Conservation (phyloP, 2,888 invertebrate genomes). For the Pyrgus malvae region DNA sequence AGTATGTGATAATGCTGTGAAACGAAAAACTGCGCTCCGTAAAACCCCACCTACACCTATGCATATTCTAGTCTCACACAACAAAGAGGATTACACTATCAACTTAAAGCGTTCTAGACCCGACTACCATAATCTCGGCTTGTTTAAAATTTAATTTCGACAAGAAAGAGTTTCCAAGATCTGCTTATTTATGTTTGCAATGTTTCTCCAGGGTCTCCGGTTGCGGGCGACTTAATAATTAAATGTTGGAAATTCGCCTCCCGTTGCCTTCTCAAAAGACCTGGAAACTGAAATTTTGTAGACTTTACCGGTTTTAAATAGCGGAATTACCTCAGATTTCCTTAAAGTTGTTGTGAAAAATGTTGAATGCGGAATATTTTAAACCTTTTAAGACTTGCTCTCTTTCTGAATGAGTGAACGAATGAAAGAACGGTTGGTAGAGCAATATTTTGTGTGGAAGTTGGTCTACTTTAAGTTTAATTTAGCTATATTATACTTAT, state of each 20-base stretch:
- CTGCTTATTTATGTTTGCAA: conserved; percentile 37
- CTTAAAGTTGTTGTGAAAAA: conserved; percentile 15
- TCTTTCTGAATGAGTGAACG: background rate
- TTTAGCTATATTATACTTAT: too few species aligned
- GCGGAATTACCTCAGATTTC: conserved; percentile 24
- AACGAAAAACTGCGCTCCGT: background rate
- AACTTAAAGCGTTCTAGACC: conserved; percentile 12
- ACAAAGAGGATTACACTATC: conserved; percentile 13
- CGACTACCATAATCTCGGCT: conserved; percentile 15
- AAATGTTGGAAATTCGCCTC: conserved; percentile 39
- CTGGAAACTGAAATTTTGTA: conserved; percentile 24
- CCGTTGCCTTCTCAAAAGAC: conserved; percentile 26
- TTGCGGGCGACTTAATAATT: conserved; percentile 42
- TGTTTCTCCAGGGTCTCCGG: conserved; percentile 37
- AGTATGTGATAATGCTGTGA: too few species aligned
- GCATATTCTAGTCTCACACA: conserved; percentile 1
- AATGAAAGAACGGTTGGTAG: too few species aligned
- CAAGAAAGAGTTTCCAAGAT: conserved; percentile 34
- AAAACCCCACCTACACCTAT: background rate
- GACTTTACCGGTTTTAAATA: conserved; percentile 24
- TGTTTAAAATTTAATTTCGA: conserved; percentile 26
- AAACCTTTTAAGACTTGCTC: background rate
- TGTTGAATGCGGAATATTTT: conserved; percentile 1
- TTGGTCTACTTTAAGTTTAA: too few species aligned
- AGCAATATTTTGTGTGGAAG: too few species aligned